These are phyloP conservation scores for Petroica traversi DNA, from an alignment of 2,113 vertebrate species.

Conservation along the genomic window DNA sequence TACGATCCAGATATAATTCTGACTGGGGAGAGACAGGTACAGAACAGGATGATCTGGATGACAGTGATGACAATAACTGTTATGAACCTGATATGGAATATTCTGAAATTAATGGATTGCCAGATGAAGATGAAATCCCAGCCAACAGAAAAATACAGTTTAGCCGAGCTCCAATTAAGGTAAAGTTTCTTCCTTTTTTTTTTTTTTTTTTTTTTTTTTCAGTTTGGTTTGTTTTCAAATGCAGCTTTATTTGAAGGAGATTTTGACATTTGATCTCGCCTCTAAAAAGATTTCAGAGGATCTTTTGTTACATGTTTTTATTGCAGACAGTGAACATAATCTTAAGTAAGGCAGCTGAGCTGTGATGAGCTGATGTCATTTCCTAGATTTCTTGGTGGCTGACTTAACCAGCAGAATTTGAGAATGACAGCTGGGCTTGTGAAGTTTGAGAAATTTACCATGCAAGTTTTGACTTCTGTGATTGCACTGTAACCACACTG, in stretches of 20 bases:
- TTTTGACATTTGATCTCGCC: neutral
- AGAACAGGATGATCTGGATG: conserved; percentile 89
- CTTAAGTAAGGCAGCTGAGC: neutral
- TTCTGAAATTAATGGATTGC: conserved; percentile 88
- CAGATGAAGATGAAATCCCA: conserved; percentile 89
- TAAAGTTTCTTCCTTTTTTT: conserved; percentile 66
- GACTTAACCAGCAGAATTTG: neutral
- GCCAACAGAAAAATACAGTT: conserved; percentile 90
- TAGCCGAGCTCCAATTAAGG: conserved; percentile 92
- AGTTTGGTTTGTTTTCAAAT: neutral
- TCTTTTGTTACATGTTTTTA: neutral
- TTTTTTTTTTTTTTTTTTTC: neutral
- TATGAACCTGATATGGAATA: conserved; percentile 89
- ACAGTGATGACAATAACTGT: conserved; percentile 86
- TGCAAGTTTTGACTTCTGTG: neutral
- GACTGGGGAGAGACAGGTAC: conserved; percentile 94
- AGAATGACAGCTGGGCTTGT: neutral
- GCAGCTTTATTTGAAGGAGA: neutral
- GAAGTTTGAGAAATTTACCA: neutral
- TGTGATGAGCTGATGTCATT: neutral
- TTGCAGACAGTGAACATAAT: neutral
- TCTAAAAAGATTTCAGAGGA: neutral
- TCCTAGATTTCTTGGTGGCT: neutral
- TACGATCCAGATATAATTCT: conserved; percentile 80
- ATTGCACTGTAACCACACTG: neutral